phyloP scores from a whole-genome alignment of 2,113 vertebrate species.

The Deroptyus accipitrinus region DNA sequence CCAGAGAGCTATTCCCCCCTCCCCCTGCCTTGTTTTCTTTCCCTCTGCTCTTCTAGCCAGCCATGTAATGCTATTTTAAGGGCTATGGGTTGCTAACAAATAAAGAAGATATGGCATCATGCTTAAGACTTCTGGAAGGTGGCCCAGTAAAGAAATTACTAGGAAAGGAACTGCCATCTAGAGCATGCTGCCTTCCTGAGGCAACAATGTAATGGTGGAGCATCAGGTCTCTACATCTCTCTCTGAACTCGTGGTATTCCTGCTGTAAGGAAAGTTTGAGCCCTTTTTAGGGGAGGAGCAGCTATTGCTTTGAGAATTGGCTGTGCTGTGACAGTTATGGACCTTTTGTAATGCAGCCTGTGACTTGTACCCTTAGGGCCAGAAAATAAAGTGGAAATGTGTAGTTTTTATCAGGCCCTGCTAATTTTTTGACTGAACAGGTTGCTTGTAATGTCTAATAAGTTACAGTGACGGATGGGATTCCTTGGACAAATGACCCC shows the following conservation, averaged over 20 bases:
- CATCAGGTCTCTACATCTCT: not conserved
- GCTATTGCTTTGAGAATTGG: not conserved
- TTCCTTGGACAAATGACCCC: not conserved
- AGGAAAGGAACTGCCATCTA: not conserved
- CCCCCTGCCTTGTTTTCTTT: not conserved
- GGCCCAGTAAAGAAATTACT: not conserved
- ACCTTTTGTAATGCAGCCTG: not conserved
- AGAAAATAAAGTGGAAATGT: not conserved
- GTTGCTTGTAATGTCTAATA: not conserved
- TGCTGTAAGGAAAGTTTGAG: not conserved
- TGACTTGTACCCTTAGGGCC: not conserved
- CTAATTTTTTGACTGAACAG: not conserved
- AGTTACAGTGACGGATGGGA: not conserved
- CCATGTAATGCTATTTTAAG: not conserved
- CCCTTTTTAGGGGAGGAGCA: not conserved
- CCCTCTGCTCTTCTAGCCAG: not conserved
- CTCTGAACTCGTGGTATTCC: not conserved
- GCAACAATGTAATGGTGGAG: accelerated
- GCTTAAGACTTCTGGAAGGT: not conserved
- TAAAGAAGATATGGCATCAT: not conserved
- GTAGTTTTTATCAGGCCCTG: not conserved
- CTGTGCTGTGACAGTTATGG: not conserved
- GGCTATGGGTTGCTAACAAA: not conserved
- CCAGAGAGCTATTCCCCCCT: not conserved
- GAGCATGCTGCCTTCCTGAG: not conserved